Percentiles rank a stretch among this genome's conserved stretches.
Evolutionary conservation across 1,140 invertebrate species (phyloP).

Genomic region (Paramacrobiotus metropolitanus): DNA sequence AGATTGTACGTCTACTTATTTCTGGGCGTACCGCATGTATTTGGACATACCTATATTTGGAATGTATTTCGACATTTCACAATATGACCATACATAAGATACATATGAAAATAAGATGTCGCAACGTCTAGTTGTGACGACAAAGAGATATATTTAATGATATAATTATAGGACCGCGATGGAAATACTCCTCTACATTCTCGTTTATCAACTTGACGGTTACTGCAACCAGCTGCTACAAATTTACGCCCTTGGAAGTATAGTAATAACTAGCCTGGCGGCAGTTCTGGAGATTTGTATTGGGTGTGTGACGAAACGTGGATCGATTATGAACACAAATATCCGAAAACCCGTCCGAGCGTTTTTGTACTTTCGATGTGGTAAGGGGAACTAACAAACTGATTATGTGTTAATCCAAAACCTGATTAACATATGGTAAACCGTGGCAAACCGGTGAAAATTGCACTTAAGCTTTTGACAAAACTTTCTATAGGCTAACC

Average conservation of each 20-base stretch:
- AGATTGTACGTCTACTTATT: no score
- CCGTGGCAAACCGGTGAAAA: no score
- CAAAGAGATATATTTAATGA: no score
- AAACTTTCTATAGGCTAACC: neutral
- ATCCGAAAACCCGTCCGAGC: neutral
- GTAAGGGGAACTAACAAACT: neutral
- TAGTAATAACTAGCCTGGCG: constrained; percentile 38
- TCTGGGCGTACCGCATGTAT: no score
- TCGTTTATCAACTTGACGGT: neutral
- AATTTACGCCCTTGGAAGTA: constrained; percentile 23
- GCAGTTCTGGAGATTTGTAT: constrained; percentile 45
- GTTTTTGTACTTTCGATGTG: neutral
- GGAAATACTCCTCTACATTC: neutral
- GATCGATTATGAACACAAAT: constrained; percentile 48
- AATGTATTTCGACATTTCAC: no score
- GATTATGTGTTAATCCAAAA: neutral
- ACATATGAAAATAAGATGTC: no score
- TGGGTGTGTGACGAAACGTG: constrained; percentile 46
- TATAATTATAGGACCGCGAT: neutral
- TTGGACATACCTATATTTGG: no score
- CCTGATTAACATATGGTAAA: neutral
- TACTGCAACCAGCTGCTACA: neutral
- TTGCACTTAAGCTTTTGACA: no score
- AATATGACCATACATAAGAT: no score
- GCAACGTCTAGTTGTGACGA: no score